Percentiles rank a stretch among this genome's conserved stretches.
phyloP scores from a whole-genome alignment of 1,140 invertebrate species.

The Bombus ignitus region DNA sequence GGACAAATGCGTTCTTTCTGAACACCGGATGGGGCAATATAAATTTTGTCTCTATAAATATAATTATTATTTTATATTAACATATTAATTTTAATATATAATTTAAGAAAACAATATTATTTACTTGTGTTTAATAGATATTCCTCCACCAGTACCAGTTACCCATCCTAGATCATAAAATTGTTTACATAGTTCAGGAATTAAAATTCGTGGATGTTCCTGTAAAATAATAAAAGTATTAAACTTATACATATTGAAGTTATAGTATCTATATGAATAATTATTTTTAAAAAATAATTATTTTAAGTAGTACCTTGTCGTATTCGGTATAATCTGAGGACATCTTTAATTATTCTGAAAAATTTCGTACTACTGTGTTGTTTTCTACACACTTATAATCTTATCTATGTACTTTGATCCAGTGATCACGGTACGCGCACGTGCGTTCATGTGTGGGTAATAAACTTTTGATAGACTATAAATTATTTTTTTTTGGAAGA shows the following conservation, averaged over 20 bases:
- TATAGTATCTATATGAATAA: background rate
- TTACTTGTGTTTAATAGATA: constrained; percentile 94
- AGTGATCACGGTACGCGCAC: background rate
- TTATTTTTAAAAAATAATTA: background rate
- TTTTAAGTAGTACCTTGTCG: constrained; percentile 56
- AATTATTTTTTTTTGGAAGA: background rate
- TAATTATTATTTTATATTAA: background rate
- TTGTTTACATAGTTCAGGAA: constrained; percentile 93
- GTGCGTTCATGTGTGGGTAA: background rate
- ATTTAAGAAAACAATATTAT: constrained; percentile 55
- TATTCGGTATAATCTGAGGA: constrained; percentile 50
- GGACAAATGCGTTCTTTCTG: constrained; percentile 96
- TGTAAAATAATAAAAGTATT: constrained; percentile 61
- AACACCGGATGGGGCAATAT: constrained; percentile 98
- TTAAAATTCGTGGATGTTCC: constrained; percentile 93
- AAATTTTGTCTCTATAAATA: constrained; percentile 91
- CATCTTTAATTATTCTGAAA: constrained; percentile 19
- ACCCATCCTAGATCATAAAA: constrained; percentile 98
- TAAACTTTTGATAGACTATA: background rate
- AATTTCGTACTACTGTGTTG: background rate
- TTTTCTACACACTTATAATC: too few relatives aligned
- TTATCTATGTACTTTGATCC: constrained; percentile 16
- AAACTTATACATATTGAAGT: background rate
- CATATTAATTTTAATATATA: constrained; percentile 7
- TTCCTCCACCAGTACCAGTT: constrained; percentile 96